Evolutionary conservation across 2,888 invertebrate species (phyloP), one percentile per base, ranked within the genome.

Genomic region (Agrochola litura): DNA sequence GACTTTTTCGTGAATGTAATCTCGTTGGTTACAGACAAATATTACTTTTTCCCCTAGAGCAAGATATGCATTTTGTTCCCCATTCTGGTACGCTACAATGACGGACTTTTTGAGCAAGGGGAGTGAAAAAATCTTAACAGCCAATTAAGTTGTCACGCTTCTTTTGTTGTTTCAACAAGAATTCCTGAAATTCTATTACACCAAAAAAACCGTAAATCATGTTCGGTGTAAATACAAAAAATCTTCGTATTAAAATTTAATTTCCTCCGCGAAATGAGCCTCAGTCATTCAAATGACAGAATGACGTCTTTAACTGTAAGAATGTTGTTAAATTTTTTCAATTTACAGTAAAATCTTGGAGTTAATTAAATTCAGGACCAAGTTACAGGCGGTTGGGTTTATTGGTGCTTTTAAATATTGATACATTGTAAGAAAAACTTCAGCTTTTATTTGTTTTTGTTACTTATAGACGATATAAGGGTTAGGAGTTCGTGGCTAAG

Each of bases 341-440:
- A 93, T 93, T 92, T 91, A 92, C 92, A 93, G 91, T 93, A 91
- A 93, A 89, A 82, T 56, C 79, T 83, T 67, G 56, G 76, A 83
- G 88, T 86, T 91, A 90, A 92, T 91, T 91, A 89, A 88, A 88
- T 73, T 69, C 60, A 19, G 81, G 64, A 19, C 25, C 73, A 88
- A 82, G 88, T 81, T 69, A 86, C 12, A 79, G 69, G 79, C 77
- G 79, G 16, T 41, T 56, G 37, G 30, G 22, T 25, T 52, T 37
- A 67, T 68, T 46, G 49, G 19, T 61, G 12, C 12, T 84, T 58
- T 9, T 60, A 22, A 65, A 70, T 61, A 8, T 10, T 54, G 14
- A 25, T 25, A 14, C 14, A 25, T 16, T 58, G 14, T 58, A 25
- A 58, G 6, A 25, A n/a, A 49, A 19, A 49, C 49, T 30, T 30